Evolutionary conservation across 2,113 vertebrate genomes (phyloP), one percentile per base, ranked within the genome.

Genomic region (Nesospiza acunhae): DNA sequence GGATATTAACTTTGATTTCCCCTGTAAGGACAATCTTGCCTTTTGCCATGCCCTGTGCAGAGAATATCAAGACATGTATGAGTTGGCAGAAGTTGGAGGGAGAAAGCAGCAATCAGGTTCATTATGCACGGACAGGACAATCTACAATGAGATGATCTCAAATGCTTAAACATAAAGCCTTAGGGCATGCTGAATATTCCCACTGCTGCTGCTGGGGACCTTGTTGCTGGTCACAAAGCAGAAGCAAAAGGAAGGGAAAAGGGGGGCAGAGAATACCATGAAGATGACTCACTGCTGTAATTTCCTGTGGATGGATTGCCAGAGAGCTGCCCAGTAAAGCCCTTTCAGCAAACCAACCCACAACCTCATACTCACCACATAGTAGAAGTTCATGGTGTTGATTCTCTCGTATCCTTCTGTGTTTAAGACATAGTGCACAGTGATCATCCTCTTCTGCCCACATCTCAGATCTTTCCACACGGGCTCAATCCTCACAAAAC

Each of bases 11-110:
- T 80, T 53, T 22, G 31, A 94, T 50, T 82, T 89, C 64, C 22
- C 98, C 98, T 49, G 98, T 94, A n/a, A 92, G n/a, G 37, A 98
- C 39, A 62, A 99, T 98, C 44, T 81, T 96, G 86, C 98, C 98
- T 96, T 96, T 98, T 68, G 97, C 94, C 95, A 99, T 96, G 23
- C 98, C 97, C 99, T 99, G 93, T 85, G 21, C 60, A 66, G n/a
- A 96, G 33, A 89, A 94, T 14, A 87, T 27, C 30, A 74, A 82
- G 42, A 89, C 55, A 33, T 67, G 26, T 59, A 74, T 41, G 27
- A 5, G 15, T 52, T 60, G 24, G n/a, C 9, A 72, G 62, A 49
- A 33, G 27, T 4, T 76, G 44, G 31, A 85, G 11, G 42, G 28
- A 85, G 64, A 74, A 72, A 88, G 5, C 2, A 7, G 9, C 53